Evolutionary conservation across 2,113 vertebrate genomes (phyloP), one percentile per base, ranked within the genome.

Genomic region (Dendrocopos noguchii): DNA sequence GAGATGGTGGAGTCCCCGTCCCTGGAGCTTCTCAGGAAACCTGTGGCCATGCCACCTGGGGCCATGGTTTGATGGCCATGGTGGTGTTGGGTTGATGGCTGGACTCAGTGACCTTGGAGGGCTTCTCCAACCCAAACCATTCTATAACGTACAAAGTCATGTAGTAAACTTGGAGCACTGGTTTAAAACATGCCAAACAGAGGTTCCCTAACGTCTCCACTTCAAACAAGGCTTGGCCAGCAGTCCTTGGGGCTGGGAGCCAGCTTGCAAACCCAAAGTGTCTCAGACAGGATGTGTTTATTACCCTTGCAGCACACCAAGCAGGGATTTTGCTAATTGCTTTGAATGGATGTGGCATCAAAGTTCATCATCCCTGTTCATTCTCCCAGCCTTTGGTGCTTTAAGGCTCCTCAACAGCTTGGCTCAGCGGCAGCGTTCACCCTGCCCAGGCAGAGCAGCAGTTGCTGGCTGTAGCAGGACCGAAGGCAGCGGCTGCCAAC

Each of bases 261-360:
- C 20, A 55, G 68, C 66, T 61, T 83, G 57, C 52, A 75, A 47
- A 75, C 19, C 14, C 20, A 36, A 44, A 67, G 33, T 1, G 0
- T 68, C 16, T 13, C 0, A 1, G 34, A 75, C 46, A 19, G 12
- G 52, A 28, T 60, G 31, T 0, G 0, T 29, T 17, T 79, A 5
- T 13, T 27, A 5, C 57, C 12, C 57, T 31, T 6, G 13, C 39
- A 39, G 20, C 47, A 12, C 31, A 28, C 46, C 33, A 15, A 15
- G 4, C 3, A 0, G 22, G 15, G 3, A 2, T 47, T 65, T 13
- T 1, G 6, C 27, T 17, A 12, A 77, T 61, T 44, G 15, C 5
- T 44, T 36, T 56, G n/a, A 56, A 7, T 50, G 12, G 14, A 31
- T 76, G 78, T 73, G 28, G 10, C 33, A 65, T 70, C 31, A 68